Percentiles rank a stretch among this genome's conserved stretches.
These are phyloP conservation scores for Brachyhypopomus occidentalis DNA, from an alignment of 2,113 vertebrate genomes.

Conservation along the genomic window DNA sequence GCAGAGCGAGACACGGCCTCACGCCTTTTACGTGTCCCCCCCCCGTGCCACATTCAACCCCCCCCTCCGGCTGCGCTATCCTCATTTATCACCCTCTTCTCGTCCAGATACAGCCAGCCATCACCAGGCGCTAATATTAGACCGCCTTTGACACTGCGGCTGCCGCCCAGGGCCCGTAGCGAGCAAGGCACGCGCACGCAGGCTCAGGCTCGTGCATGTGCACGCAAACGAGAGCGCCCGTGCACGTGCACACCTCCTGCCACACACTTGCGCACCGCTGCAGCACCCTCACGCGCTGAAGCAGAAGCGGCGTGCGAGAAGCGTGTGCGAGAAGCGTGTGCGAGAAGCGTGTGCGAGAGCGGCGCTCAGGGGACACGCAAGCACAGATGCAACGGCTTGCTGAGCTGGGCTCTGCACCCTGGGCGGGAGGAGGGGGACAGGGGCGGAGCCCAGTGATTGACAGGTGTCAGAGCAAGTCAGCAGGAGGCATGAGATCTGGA, in stretches of 20 bases:
- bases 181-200: constrained; percentile 28
- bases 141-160: constrained; percentile 57
- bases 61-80: constrained; percentile 49
- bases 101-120: constrained; percentile 68
- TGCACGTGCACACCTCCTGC: too few relatives aligned
- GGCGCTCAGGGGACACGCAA: too few relatives aligned
- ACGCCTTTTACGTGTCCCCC: constrained; percentile 49
- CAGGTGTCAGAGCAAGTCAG: constrained; percentile 15
- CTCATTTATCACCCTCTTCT: constrained; percentile 68
- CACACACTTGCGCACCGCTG: neutral
- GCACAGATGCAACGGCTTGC: too few relatives aligned
- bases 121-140: constrained; percentile 73
- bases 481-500: neutral
- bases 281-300: neutral
- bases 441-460: neutral
- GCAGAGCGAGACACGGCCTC: neutral
- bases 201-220: neutral
- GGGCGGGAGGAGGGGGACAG: neutral
- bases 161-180: constrained; percentile 49
- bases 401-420: too few relatives aligned
- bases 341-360: too few relatives aligned
- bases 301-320: neutral
- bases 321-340: too few relatives aligned
- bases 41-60: constrained; percentile 23
- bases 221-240: neutral